A percentile compares a stretch with the other conserved stretches of the same genome.
These are phyloP conservation scores for Danaus plexippus DNA, from an alignment of 1,140 invertebrate species.

Conservation along the genomic window DNA sequence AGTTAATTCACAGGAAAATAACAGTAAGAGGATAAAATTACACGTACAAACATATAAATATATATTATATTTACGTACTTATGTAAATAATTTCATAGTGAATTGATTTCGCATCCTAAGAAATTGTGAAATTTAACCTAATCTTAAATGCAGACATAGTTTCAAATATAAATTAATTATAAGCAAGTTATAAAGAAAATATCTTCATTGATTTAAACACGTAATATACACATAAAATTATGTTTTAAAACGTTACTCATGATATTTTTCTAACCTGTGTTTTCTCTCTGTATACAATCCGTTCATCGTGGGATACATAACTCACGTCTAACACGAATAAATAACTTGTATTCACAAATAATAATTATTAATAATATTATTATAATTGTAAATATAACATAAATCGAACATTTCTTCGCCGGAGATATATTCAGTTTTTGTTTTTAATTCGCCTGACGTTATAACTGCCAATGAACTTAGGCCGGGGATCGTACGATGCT, in stretches of 20 bases:
- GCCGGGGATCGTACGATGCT: conserved; percentile 60
- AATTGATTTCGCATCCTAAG: too few relatives aligned
- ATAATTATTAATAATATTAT: conserved; percentile 22
- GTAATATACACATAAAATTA: conserved; percentile 30
- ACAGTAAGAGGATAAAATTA: too few relatives aligned
- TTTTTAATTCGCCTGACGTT: conserved; percentile 53
- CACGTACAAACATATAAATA: too few relatives aligned
- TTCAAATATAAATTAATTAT: too few relatives aligned
- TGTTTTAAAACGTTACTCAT: conserved; percentile 11
- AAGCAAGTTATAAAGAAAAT: not conserved
- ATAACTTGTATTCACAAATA: conserved; percentile 27
- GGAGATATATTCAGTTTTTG: conserved; percentile 31
- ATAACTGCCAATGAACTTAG: conserved; percentile 38
- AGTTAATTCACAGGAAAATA: too few relatives aligned
- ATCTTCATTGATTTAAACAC: conserved; percentile 4
- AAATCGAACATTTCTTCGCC: conserved; percentile 39
- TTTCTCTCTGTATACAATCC: conserved; percentile 53
- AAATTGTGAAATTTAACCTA: too few relatives aligned
- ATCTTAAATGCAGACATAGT: too few relatives aligned
- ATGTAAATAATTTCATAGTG: too few relatives aligned
- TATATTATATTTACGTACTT: too few relatives aligned
- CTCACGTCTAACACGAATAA: conserved; percentile 21
- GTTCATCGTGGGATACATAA: conserved; percentile 58
- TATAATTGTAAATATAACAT: conserved; percentile 31
- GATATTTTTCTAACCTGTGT: conserved; percentile 55